These are phyloP conservation scores for Scylla paramamosain DNA, from an alignment of 1,140 invertebrate species.

Conservation along the genomic window DNA sequence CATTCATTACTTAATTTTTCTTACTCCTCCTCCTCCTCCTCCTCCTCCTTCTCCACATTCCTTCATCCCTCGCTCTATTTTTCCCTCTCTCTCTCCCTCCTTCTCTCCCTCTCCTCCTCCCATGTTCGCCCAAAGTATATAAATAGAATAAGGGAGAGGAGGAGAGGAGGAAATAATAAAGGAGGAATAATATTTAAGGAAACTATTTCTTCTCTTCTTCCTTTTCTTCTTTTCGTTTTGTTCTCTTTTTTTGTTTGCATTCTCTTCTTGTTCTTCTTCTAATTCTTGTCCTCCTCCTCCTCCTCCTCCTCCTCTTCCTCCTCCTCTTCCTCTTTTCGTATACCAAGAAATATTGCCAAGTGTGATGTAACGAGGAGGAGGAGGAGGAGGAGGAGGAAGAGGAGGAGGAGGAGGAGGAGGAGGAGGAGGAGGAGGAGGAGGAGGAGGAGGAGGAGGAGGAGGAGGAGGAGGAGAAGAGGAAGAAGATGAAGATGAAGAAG, in stretches of 20 bases:
- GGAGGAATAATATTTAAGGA: no score
- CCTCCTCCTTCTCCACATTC: neutral
- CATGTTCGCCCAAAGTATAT: no score
- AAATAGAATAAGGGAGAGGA: no score
- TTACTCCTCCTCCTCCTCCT: neutral
- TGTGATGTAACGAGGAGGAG: neutral
- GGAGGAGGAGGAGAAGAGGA: no score
- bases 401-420: conserved; percentile 16
- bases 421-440: neutral
- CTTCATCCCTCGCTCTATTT: neutral
- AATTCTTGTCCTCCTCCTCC: neutral
- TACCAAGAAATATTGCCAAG: neutral
- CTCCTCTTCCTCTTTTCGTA: neutral
- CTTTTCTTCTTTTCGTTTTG: neutral
- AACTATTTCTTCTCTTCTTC: neutral
- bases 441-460: neutral
- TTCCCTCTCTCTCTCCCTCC: neutral
- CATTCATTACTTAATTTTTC: neutral
- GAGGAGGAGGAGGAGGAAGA: neutral
- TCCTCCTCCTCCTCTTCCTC: neutral
- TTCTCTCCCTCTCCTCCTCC: neutral
- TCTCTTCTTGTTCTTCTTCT: neutral
- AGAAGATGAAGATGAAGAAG: no score
- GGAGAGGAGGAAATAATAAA: no score
- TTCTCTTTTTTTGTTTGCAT: neutral